A percentile compares a stretch with the other conserved stretches of the same genome.
These are phyloP conservation scores for Parotia lawesii DNA, from an alignment of 2,113 vertebrate genomes.

Conservation along the genomic window DNA sequence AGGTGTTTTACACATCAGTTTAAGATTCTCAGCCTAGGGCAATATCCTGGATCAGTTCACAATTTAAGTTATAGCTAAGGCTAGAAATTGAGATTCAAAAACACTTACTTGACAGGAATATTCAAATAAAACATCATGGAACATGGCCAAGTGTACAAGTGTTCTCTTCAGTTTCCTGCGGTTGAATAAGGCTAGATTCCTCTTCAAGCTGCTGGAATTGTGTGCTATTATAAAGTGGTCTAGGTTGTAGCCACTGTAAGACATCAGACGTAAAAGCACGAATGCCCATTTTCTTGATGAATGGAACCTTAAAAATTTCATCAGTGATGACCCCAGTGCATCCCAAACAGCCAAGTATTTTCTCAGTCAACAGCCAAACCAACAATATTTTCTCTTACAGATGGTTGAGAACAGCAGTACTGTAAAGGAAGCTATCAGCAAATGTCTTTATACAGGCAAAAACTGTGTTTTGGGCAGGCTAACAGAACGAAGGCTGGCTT, in stretches of 20 bases:
- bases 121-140: neutral
- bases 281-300: neutral
- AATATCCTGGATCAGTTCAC: neutral
- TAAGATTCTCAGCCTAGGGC: neutral
- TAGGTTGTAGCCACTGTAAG: neutral
- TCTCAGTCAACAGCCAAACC: neutral
- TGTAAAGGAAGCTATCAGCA: neutral
- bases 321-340: neutral
- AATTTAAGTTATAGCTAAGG: neutral
- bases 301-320: neutral
- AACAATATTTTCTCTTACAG: neutral
- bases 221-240: accelerated
- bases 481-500: neutral
- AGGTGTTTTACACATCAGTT: neutral
- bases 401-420: neutral
- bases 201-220: neutral
- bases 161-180: neutral
- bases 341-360: neutral
- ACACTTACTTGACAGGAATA: neutral
- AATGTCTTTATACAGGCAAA: neutral
- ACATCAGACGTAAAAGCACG: neutral
- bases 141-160: neutral
- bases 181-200: neutral
- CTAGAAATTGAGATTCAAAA: neutral
- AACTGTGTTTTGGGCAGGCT: neutral